Conservation (phyloP, 1,140 invertebrate genomes). For the Eurosta solidaginis region DNA sequence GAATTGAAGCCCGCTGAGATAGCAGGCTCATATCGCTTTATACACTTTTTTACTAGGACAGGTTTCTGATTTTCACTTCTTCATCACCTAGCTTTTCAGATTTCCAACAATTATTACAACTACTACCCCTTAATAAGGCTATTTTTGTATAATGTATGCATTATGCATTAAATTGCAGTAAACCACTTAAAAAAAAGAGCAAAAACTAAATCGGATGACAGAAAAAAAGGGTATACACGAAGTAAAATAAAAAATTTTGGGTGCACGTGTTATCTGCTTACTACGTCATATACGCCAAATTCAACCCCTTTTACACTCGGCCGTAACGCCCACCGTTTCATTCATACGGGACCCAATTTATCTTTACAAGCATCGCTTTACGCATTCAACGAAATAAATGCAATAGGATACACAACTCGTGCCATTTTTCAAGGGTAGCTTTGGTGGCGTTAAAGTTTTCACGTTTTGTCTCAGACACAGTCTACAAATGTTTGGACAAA, state of each 20-base stretch:
- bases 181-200: no score
- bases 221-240: not conserved
- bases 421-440: slow-evolving; percentile 5
- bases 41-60: no score
- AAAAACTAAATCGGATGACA: not conserved
- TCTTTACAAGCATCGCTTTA: not conserved
- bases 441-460: not conserved
- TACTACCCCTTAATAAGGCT: no score
- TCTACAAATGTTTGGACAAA: not conserved
- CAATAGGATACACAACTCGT: not conserved
- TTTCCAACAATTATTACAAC: no score
- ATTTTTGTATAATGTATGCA: no score
- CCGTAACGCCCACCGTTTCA: not conserved
- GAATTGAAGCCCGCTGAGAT: no score
- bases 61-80: no score
- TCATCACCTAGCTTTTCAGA: no score
- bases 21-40: no score
- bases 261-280: slow-evolving; percentile 7
- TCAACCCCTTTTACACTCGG: not conserved
- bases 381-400: not conserved
- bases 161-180: no score
- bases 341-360: not conserved
- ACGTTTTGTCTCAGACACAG: not conserved
- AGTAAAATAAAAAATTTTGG: not conserved
- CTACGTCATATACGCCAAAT: not conserved